Evolutionary conservation across 2,888 invertebrate genomes (phyloP).

Genomic region (Lasioglossum oenotherae): DNA sequence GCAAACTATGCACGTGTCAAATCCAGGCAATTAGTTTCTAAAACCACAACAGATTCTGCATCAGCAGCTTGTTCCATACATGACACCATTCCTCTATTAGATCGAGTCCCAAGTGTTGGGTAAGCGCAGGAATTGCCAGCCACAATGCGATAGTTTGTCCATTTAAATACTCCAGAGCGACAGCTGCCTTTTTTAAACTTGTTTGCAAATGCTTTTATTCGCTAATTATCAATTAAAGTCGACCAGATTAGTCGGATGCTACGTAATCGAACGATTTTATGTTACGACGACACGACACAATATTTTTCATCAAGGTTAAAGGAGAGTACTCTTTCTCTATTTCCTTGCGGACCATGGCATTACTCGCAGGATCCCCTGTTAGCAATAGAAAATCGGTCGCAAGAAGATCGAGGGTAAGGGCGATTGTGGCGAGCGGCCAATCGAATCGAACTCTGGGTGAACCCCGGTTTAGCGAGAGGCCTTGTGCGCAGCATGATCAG

Average conservation of each 20-base stretch:
- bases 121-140: not conserved
- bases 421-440: slow-evolving; percentile 28
- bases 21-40: not conserved
- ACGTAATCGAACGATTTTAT: not conserved
- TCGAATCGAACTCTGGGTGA: slow-evolving; percentile 36
- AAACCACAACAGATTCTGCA: slow-evolving; percentile 2
- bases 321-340: not conserved
- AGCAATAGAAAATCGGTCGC: not conserved
- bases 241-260: not conserved
- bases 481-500: slow-evolving; percentile 53
- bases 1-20: not conserved
- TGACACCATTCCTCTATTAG: not conserved
- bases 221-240: too few relatives aligned
- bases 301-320: not conserved
- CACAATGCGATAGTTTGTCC: not conserved
- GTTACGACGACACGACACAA: not conserved
- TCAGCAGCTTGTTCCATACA: not conserved
- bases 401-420: slow-evolving; percentile 11
- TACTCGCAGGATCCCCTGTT: not conserved
- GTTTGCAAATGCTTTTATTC: too few relatives aligned
- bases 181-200: too few relatives aligned
- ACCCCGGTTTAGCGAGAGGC: slow-evolving; percentile 50
- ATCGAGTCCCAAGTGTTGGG: not conserved
- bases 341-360: not conserved
- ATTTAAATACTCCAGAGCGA: not conserved